These are phyloP conservation scores for Nixonia krombeini DNA, from an alignment of 1,140 invertebrate genomes.

Conservation along the genomic window DNA sequence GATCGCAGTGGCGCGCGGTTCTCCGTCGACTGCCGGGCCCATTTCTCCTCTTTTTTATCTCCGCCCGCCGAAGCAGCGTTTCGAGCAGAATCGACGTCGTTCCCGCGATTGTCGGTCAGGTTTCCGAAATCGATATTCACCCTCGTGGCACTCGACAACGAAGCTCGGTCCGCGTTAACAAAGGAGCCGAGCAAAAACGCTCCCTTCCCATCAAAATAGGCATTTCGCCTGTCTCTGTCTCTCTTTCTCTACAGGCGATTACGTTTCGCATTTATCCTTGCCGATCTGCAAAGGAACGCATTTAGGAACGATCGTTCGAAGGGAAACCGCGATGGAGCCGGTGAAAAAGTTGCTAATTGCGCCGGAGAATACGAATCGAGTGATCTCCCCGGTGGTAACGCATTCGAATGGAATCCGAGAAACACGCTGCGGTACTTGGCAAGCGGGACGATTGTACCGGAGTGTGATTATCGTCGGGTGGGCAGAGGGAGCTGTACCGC, in stretches of 20 bases:
- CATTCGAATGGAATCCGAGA: conserved; percentile 1
- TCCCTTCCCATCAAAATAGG: too few relatives aligned
- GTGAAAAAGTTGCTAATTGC: too few relatives aligned
- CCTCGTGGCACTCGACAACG: conserved; percentile 10
- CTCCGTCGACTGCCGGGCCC: too few relatives aligned
- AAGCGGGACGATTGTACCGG: conserved; percentile 18
- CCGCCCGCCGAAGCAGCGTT: conserved; percentile 16
- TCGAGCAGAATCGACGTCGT: conserved; percentile 26
- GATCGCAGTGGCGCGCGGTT: too few relatives aligned
- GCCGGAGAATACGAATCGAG: too few relatives aligned
- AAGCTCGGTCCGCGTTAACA: conserved; percentile 11
- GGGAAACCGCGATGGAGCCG: too few relatives aligned
- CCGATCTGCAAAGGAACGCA: too few relatives aligned
- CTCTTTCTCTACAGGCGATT: too few relatives aligned
- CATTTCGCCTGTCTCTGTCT: too few relatives aligned
- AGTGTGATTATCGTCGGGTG: conserved; percentile 19
- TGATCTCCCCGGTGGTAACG: too few relatives aligned
- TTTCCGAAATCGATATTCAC: conserved; percentile 31
- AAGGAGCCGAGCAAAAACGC: neutral
- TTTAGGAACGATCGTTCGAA: too few relatives aligned
- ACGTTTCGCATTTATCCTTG: too few relatives aligned
- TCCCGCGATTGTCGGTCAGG: conserved; percentile 25
- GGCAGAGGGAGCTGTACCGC: conserved; percentile 6
- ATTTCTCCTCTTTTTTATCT: conserved; percentile 8
- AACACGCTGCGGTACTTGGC: neutral